Percentiles rank a stretch among this genome's conserved stretches.
These are phyloP conservation scores for Drosophila kikkawai DNA, from an alignment of 1,140 invertebrate species.

Conservation along the genomic window DNA sequence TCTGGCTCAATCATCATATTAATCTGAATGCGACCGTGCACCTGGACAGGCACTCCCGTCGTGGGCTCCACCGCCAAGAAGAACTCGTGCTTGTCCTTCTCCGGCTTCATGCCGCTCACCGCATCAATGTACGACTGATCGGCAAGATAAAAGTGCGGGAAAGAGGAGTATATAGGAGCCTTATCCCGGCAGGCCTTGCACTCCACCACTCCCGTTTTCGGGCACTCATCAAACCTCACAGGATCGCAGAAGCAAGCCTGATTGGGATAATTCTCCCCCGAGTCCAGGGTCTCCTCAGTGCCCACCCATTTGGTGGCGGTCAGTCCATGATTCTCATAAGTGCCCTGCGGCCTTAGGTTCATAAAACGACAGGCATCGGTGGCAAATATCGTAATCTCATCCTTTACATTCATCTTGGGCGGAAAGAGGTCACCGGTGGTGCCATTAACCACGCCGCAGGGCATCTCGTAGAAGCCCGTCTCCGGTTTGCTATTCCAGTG, in stretches of 20 bases:
- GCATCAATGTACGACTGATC: conserved; percentile 88
- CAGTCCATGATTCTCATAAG: conserved; percentile 85
- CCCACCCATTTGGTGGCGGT: conserved; percentile 88
- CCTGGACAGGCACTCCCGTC: conserved; percentile 89
- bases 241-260: conserved; percentile 87
- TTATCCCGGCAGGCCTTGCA: conserved; percentile 90
- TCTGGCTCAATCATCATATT: conserved; percentile 89
- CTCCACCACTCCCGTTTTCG: conserved; percentile 87
- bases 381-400: conserved; percentile 88
- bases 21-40: conserved; percentile 90
- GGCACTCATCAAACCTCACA: conserved; percentile 78
- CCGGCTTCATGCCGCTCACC: conserved; percentile 90
- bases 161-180: conserved; percentile 92
- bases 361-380: conserved; percentile 89
- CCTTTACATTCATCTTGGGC: conserved; percentile 86
- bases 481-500: conserved; percentile 88
- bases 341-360: conserved; percentile 76
- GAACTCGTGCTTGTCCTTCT: conserved; percentile 89
- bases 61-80: conserved; percentile 90
- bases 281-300: conserved; percentile 88
- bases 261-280: conserved; percentile 88
- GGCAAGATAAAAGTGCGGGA: conserved; percentile 94
- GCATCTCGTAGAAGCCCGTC: conserved; percentile 86
- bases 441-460: conserved; percentile 89
- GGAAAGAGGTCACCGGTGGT: conserved; percentile 92